Base-by-base conservation (phyloP, 2,888 invertebrate species). In the Papilio protenor region DNA sequence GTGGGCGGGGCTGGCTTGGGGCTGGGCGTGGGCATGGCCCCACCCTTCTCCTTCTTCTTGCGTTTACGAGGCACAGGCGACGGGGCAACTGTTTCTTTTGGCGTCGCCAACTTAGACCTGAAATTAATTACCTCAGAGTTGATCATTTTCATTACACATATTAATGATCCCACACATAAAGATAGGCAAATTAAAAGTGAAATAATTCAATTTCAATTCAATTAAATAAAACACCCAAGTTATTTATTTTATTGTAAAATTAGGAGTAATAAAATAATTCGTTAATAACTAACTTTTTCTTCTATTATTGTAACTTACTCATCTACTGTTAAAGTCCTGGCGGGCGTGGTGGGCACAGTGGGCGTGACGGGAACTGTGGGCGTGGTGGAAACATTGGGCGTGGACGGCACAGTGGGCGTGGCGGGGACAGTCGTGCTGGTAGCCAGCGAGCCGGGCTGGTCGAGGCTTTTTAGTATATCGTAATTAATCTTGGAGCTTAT, bases 401-500 rank as follows among this genome's bases (percentile, higher is more conserved):
- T 74, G n/a, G 73, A 23, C 0, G 70, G 55, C 6, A 47, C 57
- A 23, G 57, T 73, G 14, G 77, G 74, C 57, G 76, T 66, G 12
- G 73, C n/a, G 0, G 69, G 55, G 4, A 45, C 61, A 21, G 79
- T 70, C 1, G 79, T 55, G 10, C 79, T 82, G 3, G 87, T 85
- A 3, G 75, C 33, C 1, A 75, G 76, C 0, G 90, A 90, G 0
- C 89, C 92, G 0, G 91, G 89, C 49, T 90, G 90, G 82, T 96
- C 97, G 77, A 99, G 93, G 83, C 97, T 97, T 90, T 97, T 98
- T 79, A 99, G 92, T 59, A 99, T 99, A 84, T 99, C 99, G 87
- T 99, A 99, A 92, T 99, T 99, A 77, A 99, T 99, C 95, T 99
- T 99, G 6, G 96, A 97, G 4, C 99, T 99, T 82, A 99, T 97